Evolutionary conservation across 2,888 invertebrate genomes (phyloP), one percentile per base, ranked within the genome.

Genomic region (Acronicta alni): DNA sequence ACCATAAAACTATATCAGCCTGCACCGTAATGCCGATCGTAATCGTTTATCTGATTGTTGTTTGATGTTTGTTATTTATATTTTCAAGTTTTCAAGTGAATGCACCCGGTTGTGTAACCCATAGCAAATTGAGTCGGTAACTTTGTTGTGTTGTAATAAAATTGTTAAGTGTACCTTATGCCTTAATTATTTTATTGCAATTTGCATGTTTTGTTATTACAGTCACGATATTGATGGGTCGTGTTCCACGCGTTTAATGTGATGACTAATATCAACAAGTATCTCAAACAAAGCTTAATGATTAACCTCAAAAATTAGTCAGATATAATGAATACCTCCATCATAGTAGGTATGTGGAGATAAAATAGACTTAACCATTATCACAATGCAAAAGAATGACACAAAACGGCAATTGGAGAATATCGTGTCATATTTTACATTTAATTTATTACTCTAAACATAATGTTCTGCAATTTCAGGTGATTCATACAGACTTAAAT

Each of bases 1-100:
- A 77, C 85, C 77, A 83, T 89, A 86, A 87, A 86, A 86, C 84
- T 87, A 83, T 86, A 87, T 87, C 84, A 82, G 69, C 54, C 66
- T 57, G 67, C 67, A 57, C 74, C 69, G 71, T 70, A 72, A 70
- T 61, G 48, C 51, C 44, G 73, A 72, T 64, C 62, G 76, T 75
- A 69, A 79, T 79, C 75, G 74, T 75, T 80, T 77, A 81, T 80
- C 79, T 75, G 71, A 81, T 79, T 73, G 75, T 74, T 65, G 65
- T 72, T 73, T 76, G 66, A 73, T 75, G 62, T 75, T 72, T 63
- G 72, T 76, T 74, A 63, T 73, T 72, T 76, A 76, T 69, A 69
- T 64, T 73, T 60, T 64, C 56, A 37, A 44, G 49, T 65, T 55
- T 58, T 42, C 38, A 55, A 62, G 60, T 60, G 57, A 72, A 72